phyloP scores from a whole-genome alignment of 2,797 vertebrate species.

The Merluccius polli region DNA sequence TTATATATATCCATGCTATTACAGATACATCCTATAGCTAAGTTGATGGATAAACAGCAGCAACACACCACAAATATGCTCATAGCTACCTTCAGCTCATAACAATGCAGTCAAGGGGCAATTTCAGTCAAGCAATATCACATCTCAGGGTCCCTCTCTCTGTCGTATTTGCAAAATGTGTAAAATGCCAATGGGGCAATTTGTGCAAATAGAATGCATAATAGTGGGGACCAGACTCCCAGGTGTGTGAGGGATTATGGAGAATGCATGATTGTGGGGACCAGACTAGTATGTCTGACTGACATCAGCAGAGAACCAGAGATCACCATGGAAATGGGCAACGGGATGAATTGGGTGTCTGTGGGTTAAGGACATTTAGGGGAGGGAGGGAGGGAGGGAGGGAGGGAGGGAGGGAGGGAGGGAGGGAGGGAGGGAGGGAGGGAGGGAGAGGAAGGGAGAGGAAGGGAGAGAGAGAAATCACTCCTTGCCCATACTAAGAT shows the following conservation, averaged over 20 bases:
- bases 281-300: conserved; percentile 31
- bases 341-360: neutral
- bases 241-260: conserved; percentile 46
- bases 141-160: conserved; percentile 38
- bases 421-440: conserved; percentile 6
- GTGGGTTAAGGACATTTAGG: neutral
- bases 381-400: too few species aligned
- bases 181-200: conserved; percentile 70
- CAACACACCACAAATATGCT: neutral
- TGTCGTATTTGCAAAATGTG: conserved; percentile 48
- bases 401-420: too few species aligned
- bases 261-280: conserved; percentile 32
- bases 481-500: conserved; percentile 45
- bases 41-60: neutral
- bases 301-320: conserved; percentile 43
- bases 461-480: conserved; percentile 44
- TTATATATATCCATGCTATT: neutral
- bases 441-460: conserved; percentile 12
- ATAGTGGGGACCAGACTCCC: conserved; percentile 54
- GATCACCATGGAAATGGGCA: neutral
- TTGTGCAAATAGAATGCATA: conserved; percentile 68
- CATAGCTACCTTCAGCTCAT: conserved; percentile 21
- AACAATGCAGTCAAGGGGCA: conserved; percentile 28
- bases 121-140: conserved; percentile 36
- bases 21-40: neutral